Base-by-base conservation (phyloP, 2,797 vertebrate species). In the Ceryle rudis region DNA sequence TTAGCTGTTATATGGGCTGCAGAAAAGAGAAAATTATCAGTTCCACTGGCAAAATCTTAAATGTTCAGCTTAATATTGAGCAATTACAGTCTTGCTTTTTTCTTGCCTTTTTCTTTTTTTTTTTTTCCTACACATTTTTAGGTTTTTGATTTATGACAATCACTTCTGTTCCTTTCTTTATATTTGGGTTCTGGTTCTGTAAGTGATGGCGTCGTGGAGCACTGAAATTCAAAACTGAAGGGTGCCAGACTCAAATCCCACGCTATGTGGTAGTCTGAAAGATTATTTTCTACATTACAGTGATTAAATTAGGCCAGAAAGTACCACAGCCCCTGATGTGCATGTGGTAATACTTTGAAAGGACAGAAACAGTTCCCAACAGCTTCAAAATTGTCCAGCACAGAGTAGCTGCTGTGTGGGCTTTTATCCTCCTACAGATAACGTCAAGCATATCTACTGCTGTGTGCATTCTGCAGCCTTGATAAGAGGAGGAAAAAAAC, bases 291-390 rank as follows among this genome's bases (percentile, higher is more conserved):
- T 81, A 84, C 64, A 90, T 81, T 94, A 88, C 80, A 67, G 78
- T 88, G 95, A 96, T 96, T 96, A 97, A 96, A 96, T 84, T 69
- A 72, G 91, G 52, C 79, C 93, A 97, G 91, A 92, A 94, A 94
- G 91, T 84, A 87, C 70, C 75, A 75, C 42, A 84, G 74, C 74
- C 92, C 55, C 78, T 96, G 81, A 90, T 89, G 91, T 64, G 92
- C 28, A 5, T 87, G 88, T 73, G 71, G 88, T 85, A 95, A 95
- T 81, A 88, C 96, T 97, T 93, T 83, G 92, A 97, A 97, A 94
- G 93, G 96, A 91, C 72, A 81, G 90, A 90, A 61, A 86, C 72
- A 44, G 74, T 82, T 95, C 75, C 88, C 47, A 96, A 81, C 67
- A 91, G 86, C 80, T 95, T 96, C 90, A 87, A 86, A 96, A 96